Evolutionary conservation across 2,113 vertebrate species (phyloP), one percentile per base, ranked within the genome.

Genomic region (Scartelaos histophorus): DNA sequence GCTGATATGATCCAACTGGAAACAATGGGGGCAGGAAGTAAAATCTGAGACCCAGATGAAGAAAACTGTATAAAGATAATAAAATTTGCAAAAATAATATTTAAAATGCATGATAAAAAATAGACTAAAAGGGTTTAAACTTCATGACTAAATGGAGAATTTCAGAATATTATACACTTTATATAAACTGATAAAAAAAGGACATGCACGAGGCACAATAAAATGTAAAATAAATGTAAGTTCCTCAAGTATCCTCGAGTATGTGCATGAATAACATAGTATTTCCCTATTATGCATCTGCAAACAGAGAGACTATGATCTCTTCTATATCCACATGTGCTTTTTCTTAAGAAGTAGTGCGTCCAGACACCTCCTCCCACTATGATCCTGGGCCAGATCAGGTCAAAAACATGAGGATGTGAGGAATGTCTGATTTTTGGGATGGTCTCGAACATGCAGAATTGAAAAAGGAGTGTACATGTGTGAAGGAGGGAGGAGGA

Each of bases 391-490:
- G 74, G 76, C 67, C 71, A 65, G 69, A 72, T 75, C 74, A 79
- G 69, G 80, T 76, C 72, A 83, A 64, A 70, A 79, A 77, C 24
- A 60, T 24, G 65, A 49, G 82, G 73, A 24, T 47, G 66, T 53
- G 58, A 29, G 76, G 83, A 84, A 81, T 72, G 78, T 71, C 67
- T 85, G 19, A 78, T 21, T 17, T n/a, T 58, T 60, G 65, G 22
- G 60, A 67, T 1, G 11, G 58, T 61, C 58, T n/a, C 54, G 29
- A 51, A 58, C 34, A 61, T 62, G 19, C 11, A 34, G 60, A 69
- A 46, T 70, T 24, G 68, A 29, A 67, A 54, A 66, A 47, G 69
- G 62, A 54, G 60, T 70, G 60, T 65, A 57, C 22, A 51, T 77
- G 49, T 66, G 29, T 54, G 51, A 43, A 43, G 38, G 49, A 51